These are phyloP conservation scores for Drymodes brunneopygia DNA, from an alignment of 2,113 vertebrate genomes.

Conservation along the genomic window DNA sequence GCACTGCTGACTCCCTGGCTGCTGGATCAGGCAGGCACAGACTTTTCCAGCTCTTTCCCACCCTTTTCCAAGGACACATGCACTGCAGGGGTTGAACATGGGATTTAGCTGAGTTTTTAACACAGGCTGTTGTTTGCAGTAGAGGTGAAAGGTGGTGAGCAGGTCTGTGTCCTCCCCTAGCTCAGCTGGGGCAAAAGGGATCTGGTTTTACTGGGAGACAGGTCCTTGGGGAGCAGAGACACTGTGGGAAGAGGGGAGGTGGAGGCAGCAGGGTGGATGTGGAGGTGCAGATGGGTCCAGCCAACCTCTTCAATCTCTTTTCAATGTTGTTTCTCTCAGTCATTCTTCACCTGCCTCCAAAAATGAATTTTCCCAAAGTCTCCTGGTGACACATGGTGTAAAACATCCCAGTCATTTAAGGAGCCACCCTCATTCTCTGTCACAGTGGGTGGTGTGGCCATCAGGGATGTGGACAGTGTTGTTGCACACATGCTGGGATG, in stretches of 20 bases:
- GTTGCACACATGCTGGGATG: rapidly evolving
- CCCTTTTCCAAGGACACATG: background rate
- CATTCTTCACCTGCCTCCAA: background rate
- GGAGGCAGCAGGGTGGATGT: background rate
- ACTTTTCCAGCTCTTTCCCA: background rate
- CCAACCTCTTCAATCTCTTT: background rate
- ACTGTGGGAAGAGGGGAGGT: rapidly evolving
- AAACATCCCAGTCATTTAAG: background rate
- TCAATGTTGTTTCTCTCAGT: background rate
- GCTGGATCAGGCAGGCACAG: background rate
- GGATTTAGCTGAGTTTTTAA: background rate
- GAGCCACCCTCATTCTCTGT: background rate
- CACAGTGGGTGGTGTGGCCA: background rate
- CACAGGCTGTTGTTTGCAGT: background rate
- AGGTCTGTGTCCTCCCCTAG: background rate
- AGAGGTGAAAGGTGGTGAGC: background rate
- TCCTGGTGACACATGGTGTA: background rate
- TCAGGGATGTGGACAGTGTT: background rate
- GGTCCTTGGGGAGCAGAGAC: background rate
- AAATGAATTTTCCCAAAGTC: background rate
- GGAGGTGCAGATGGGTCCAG: background rate
- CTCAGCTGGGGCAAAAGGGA: background rate
- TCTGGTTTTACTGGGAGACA: background rate
- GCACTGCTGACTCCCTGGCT: background rate
- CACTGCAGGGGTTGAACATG: rapidly evolving